These are phyloP conservation scores for Ahaetulla prasina DNA, from an alignment of 2,113 vertebrate species.

Conservation along the genomic window DNA sequence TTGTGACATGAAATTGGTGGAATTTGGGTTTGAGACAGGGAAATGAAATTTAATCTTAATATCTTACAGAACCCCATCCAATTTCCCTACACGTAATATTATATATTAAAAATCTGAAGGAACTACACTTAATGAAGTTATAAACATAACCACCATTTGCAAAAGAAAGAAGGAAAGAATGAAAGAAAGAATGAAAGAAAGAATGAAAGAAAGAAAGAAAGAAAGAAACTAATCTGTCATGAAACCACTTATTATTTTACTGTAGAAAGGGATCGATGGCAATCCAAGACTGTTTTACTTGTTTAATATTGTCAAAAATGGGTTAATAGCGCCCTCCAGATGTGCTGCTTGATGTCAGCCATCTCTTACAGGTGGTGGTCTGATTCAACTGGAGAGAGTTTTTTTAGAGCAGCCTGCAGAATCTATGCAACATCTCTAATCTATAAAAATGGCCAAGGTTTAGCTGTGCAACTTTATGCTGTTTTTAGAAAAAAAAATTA, in stretches of 20 bases:
- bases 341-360: background rate
- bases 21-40: background rate
- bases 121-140: background rate
- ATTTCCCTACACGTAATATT: background rate
- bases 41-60: background rate
- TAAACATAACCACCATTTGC: background rate
- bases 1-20: background rate
- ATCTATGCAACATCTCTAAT: background rate
- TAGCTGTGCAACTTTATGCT: background rate
- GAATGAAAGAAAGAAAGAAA: no score
- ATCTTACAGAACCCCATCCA: background rate
- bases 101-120: background rate
- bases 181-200: no score
- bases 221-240: background rate
- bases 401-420: background rate
- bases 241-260: background rate
- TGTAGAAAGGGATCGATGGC: background rate
- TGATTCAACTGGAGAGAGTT: background rate
- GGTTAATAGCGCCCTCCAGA: background rate
- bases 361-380: background rate
- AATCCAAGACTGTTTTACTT: background rate
- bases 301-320: background rate
- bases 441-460: background rate
- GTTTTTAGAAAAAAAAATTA: background rate
- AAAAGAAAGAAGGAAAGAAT: background rate